Base-by-base conservation (phyloP, 1,140 invertebrate genomes). In the Leguminivora glycinivorella region DNA sequence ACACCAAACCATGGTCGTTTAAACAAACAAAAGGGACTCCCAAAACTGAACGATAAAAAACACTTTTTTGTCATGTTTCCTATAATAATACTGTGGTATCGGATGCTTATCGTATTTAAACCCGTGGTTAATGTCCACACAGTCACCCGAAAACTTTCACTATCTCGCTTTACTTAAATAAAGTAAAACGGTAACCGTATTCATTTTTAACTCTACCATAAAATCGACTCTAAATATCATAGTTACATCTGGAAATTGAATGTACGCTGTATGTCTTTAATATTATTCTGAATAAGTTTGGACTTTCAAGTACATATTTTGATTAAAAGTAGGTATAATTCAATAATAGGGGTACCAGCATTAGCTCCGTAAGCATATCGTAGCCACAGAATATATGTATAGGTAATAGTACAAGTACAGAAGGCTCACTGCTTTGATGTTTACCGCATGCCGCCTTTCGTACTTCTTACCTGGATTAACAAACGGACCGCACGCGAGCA, bases 171-270 rank as follows among this genome's bases (percentile, higher is more conserved):
- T 52, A 52, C 47, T 52, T 52, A n/a, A n/a, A 14, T 63, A 63
- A 63, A 63, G 58, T 63, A 63, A 63, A 63, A 29, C 58, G 34
- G 58, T 63, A 63, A 63, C 58, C 58, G 26, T n/a, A 63, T 63
- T 63, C 58, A 63, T 31, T 63, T 63, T 1, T 17, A 63, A 17
- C 58, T 29, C 17, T n/a, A 29, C 9, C 1, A 2, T 14, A 63
- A n/a, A 26, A 63, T 63, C 58, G 34, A 63, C 58, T 34, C 25
- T 63, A 17, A 17, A 5, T 9, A 3, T 10, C 19, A 17, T 1
- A 63, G 9, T n/a, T 63, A 63, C 10, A 29, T 17, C 26, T 63
- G 4, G 19, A 9, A 63, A 29, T 31, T 5, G 9, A 52, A 17
- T 63, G n/a, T 17, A 17, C 14, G 29, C 25, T 17, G n/a, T 0